These are phyloP conservation scores for Anoplophora glabripennis DNA, from an alignment of 1,140 invertebrate genomes.

Conservation along the genomic window DNA sequence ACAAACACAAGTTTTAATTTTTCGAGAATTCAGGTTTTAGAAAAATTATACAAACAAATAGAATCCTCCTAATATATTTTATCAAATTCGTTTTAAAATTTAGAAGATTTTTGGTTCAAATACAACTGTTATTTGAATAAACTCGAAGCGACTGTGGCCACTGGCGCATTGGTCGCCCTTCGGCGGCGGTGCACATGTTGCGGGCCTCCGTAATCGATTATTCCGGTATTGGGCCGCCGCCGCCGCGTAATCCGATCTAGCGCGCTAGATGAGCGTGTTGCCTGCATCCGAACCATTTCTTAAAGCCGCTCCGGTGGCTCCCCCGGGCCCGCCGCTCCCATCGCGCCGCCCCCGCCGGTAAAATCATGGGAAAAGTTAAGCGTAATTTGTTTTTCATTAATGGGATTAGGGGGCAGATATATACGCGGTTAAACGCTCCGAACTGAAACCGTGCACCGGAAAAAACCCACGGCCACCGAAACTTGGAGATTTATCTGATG, in stretches of 20 bases:
- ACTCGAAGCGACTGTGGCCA: neutral
- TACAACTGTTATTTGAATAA: too few relatives aligned
- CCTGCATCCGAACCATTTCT: conserved; percentile 8
- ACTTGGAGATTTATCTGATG: too few relatives aligned
- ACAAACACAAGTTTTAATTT: too few relatives aligned
- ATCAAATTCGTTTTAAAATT: too few relatives aligned
- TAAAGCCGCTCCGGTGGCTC: neutral
- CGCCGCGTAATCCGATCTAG: conserved; percentile 11
- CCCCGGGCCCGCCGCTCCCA: neutral
- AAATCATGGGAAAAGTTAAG: conserved; percentile 8
- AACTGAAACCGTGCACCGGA: neutral
- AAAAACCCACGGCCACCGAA: too few relatives aligned
- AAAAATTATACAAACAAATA: too few relatives aligned
- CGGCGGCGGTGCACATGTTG: conserved; percentile 2
- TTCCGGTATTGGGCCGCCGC: conserved; percentile 9
- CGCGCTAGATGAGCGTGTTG: conserved; percentile 13
- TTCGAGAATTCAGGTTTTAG: too few relatives aligned
- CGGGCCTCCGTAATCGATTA: conserved; percentile 12
- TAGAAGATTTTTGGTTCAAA: too few relatives aligned
- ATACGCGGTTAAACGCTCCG: neutral
- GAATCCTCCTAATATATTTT: too few relatives aligned
- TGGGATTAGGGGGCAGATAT: conserved; percentile 8
- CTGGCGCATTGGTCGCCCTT: neutral
- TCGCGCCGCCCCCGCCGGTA: neutral
- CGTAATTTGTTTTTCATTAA: conserved; percentile 13